These are phyloP conservation scores for Coregonus ussuriensis DNA, from an alignment of 2,797 vertebrate species.

Conservation along the genomic window DNA sequence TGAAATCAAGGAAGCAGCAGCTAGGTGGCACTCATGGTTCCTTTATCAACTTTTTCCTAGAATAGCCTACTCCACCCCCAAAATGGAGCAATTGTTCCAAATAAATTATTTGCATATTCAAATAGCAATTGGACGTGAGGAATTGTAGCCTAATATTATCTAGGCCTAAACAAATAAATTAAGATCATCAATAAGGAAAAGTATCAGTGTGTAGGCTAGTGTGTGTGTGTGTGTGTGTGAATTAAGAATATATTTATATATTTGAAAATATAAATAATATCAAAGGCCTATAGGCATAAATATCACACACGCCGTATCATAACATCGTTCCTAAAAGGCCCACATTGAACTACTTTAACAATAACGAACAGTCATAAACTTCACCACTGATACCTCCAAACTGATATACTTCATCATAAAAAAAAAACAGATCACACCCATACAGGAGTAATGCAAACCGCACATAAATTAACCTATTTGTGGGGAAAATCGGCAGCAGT, in stretches of 20 bases:
- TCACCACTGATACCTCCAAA: not conserved
- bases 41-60: not conserved
- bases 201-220: not conserved
- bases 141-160: not conserved
- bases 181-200: not conserved
- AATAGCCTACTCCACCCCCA: not conserved
- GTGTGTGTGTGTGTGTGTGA: too few relatives aligned
- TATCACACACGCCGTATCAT: not conserved
- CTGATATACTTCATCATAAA: not conserved
- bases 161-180: not conserved
- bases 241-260: not conserved
- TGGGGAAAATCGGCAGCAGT: constrained; percentile 6
- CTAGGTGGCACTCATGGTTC: constrained; percentile 23
- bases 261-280: not conserved
- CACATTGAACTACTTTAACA: not conserved
- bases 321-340: not conserved
- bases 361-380: not conserved
- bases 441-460: constrained; percentile 17
- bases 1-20: not conserved
- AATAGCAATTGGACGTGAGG: not conserved
- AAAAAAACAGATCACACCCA: constrained; percentile 1
- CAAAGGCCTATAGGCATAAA: not conserved
- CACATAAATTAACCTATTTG: constrained; percentile 20
- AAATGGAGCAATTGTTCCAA: not conserved
- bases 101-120: not conserved